Conservation (phyloP, 2,113 vertebrate genomes). For the Tylochromis polylepis region DNA sequence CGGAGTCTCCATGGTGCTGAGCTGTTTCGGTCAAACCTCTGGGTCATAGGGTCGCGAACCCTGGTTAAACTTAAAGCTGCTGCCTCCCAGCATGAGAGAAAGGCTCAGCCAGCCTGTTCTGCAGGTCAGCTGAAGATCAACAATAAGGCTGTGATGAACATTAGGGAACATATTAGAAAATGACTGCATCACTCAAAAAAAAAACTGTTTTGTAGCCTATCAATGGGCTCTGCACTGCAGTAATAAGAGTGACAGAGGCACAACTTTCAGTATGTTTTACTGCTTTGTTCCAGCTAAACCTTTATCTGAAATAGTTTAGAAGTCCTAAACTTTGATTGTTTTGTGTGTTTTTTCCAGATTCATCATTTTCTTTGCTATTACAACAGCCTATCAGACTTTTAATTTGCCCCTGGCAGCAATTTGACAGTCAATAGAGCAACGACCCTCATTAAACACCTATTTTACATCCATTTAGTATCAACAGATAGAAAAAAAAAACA, state of each 20-base stretch:
- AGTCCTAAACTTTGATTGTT: background rate
- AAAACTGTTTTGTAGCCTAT: background rate
- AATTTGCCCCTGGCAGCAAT: conserved; percentile 50
- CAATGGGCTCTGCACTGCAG: background rate
- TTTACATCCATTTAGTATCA: conserved; percentile 42
- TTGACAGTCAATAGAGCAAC: conserved; percentile 53
- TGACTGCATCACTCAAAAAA: background rate
- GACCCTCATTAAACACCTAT: conserved; percentile 56
- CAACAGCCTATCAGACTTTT: conserved; percentile 30
- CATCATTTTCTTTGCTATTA: conserved; percentile 3
- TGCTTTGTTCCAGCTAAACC: background rate
- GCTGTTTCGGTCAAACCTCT: conserved; percentile 36
- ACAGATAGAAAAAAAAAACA: conserved; percentile 28
- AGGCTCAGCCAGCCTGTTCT: background rate
- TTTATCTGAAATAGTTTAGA: background rate
- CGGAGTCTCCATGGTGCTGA: conserved; percentile 57
- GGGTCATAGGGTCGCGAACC: conserved; percentile 53
- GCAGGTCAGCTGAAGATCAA: background rate
- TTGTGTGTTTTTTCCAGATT: background rate
- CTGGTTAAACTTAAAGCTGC: conserved; percentile 54
- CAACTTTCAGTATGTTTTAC: background rate
- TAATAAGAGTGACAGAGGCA: background rate
- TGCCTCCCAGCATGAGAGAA: conserved; percentile 37
- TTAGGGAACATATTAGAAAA: background rate
- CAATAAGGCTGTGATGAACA: background rate